Conservation (phyloP, 1,140 invertebrate genomes). For the Drosophila ananassae region DNA sequence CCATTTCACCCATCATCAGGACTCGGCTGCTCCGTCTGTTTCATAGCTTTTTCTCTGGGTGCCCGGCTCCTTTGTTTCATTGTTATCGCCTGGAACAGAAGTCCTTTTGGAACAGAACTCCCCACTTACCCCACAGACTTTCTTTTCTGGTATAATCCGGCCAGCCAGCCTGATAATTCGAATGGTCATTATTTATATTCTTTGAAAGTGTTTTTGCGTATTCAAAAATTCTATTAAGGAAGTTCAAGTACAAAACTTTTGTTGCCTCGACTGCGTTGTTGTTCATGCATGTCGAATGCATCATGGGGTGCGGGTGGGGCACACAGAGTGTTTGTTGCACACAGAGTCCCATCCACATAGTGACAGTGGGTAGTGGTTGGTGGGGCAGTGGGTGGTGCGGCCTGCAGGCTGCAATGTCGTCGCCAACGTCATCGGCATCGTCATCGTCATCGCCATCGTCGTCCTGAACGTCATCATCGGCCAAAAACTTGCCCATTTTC, state of each 20-base stretch:
- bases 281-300: conserved; percentile 81
- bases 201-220: conserved; percentile 83
- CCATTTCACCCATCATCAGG: conserved; percentile 8
- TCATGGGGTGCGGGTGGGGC: conserved; percentile 20
- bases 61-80: conserved; percentile 56
- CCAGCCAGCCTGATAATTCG: conserved; percentile 68
- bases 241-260: conserved; percentile 78
- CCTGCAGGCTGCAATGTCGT: conserved; percentile 54
- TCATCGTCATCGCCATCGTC: conserved; percentile 42
- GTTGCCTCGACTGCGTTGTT: conserved; percentile 47
- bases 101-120: background rate
- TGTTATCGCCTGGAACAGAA: conserved; percentile 52
- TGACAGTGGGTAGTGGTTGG: conserved; percentile 10
- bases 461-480: conserved; percentile 42
- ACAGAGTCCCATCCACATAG: background rate
- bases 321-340: background rate
- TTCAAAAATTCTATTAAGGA: conserved; percentile 83
- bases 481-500: conserved; percentile 5
- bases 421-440: conserved; percentile 57
- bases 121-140: background rate
- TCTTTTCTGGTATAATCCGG: background rate
- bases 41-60: conserved; percentile 6
- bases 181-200: conserved; percentile 83
- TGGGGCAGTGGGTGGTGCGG: conserved; percentile 7
- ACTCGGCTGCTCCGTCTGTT: background rate